Evolutionary conservation across 2,113 vertebrate species (phyloP).

Genomic region (Tragelaphus buxtoni): DNA sequence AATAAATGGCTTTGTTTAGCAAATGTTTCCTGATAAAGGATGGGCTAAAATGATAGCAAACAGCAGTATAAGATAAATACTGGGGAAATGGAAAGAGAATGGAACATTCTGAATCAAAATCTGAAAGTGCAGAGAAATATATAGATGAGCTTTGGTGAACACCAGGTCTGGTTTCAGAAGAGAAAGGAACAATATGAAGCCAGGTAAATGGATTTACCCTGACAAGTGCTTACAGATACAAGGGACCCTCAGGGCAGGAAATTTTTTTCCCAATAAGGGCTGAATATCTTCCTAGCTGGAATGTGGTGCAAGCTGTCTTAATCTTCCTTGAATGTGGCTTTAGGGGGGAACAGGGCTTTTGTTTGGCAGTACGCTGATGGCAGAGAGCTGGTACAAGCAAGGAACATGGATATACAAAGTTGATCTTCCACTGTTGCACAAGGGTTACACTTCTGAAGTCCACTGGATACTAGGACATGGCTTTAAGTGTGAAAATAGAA

Average conservation of each 20-base stretch:
- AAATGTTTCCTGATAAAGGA: neutral
- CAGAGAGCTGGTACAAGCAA: neutral
- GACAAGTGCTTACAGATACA: neutral
- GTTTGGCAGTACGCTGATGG: neutral
- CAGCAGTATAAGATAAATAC: neutral
- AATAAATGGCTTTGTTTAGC: conserved; percentile 1
- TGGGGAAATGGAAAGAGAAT: neutral
- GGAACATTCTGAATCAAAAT: neutral
- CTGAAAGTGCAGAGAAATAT: neutral
- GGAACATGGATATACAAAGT: neutral
- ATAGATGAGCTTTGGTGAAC: neutral
- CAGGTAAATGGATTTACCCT: neutral
- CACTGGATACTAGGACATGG: neutral
- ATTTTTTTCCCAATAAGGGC: neutral
- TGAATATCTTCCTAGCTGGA: neutral
- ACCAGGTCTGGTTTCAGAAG: neutral
- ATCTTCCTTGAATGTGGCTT: neutral
- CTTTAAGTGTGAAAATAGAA: neutral
- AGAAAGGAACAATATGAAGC: neutral
- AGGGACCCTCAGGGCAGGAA: neutral
- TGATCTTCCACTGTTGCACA: neutral
- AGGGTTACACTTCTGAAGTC: neutral
- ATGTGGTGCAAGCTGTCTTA: neutral
- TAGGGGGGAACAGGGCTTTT: neutral
- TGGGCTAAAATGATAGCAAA: neutral